Percentiles rank a stretch among this genome's conserved stretches.
phyloP scores from a whole-genome alignment of 2,113 vertebrate genomes.

The Plectropomus leopardus region DNA sequence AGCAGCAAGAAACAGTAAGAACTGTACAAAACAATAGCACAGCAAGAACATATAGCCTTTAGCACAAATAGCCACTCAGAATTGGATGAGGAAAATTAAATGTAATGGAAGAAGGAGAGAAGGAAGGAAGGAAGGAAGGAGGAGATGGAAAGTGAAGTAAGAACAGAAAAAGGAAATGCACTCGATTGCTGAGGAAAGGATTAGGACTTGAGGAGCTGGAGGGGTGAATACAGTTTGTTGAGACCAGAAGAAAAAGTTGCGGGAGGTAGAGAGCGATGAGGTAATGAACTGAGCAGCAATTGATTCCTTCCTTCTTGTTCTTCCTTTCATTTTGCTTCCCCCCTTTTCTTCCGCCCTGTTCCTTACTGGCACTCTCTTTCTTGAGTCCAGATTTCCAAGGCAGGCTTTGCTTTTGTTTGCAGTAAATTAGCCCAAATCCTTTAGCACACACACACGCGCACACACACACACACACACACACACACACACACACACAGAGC shows the following conservation, averaged over 20 bases:
- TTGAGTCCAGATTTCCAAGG: conserved; percentile 27
- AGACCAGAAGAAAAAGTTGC: background rate
- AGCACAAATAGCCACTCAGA: too few relatives aligned
- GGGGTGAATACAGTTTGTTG: background rate
- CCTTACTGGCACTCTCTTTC: background rate
- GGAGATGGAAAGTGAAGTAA: background rate
- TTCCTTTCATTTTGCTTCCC: background rate
- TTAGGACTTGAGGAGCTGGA: too few relatives aligned
- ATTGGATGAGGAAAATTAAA: background rate
- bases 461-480: conserved; percentile 24
- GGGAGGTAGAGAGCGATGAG: conserved; percentile 8
- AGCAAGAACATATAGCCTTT: too few relatives aligned
- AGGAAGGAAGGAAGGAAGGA: background rate
- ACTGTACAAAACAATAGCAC: too few relatives aligned
- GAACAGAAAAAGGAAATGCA: conserved; percentile 6
- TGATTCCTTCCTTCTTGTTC: background rate
- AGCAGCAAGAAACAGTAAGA: too few relatives aligned
- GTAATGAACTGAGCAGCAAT: conserved; percentile 23
- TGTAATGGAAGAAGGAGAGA: background rate
- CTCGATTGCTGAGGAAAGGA: conserved; percentile 9
- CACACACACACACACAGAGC: conserved; percentile 14
- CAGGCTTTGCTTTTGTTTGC: conserved; percentile 59
- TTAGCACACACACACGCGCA: conserved; percentile 19
- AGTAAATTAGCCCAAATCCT: conserved; percentile 50
- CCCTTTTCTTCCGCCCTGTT: background rate